phyloP scores from a whole-genome alignment of 2,113 vertebrate species.

The Neogale vison region DNA sequence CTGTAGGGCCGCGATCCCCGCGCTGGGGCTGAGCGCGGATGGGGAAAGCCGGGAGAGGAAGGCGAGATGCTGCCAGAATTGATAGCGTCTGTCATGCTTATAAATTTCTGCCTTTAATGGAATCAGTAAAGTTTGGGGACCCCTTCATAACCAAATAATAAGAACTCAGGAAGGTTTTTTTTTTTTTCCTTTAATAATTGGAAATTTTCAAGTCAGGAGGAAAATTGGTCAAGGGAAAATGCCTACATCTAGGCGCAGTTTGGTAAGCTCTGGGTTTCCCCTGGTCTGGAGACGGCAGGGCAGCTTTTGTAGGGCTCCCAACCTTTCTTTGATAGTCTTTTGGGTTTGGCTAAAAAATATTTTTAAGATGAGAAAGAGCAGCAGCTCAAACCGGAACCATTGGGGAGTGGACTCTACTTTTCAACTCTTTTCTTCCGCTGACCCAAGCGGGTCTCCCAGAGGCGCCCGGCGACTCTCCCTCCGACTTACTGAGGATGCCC shows the following conservation, averaged over 20 bases:
- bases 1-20: neutral
- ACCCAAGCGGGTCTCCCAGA: neutral
- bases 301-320: neutral
- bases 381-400: neutral
- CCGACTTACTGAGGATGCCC: neutral
- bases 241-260: neutral
- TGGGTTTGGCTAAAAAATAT: slow-evolving; percentile 31
- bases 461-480: neutral
- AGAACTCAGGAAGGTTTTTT: neutral
- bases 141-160: slow-evolving; percentile 72
- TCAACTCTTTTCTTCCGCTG: slow-evolving; percentile 30
- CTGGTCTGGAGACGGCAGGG: neutral
- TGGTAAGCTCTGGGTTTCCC: neutral
- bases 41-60: neutral
- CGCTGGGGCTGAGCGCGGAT: neutral
- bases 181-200: slow-evolving; percentile 30
- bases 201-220: neutral
- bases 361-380: slow-evolving; percentile 42
- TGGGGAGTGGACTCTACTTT: slow-evolving; percentile 17
- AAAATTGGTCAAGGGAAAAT: slow-evolving; percentile 29
- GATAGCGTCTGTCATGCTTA: slow-evolving; percentile 81
- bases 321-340: neutral
- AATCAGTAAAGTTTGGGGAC: slow-evolving; percentile 82
- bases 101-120: slow-evolving; percentile 73
- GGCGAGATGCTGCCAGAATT: slow-evolving; percentile 55